Base-by-base conservation (phyloP, 92 coral and sea anemone species). In the Porites lobata region DNA sequence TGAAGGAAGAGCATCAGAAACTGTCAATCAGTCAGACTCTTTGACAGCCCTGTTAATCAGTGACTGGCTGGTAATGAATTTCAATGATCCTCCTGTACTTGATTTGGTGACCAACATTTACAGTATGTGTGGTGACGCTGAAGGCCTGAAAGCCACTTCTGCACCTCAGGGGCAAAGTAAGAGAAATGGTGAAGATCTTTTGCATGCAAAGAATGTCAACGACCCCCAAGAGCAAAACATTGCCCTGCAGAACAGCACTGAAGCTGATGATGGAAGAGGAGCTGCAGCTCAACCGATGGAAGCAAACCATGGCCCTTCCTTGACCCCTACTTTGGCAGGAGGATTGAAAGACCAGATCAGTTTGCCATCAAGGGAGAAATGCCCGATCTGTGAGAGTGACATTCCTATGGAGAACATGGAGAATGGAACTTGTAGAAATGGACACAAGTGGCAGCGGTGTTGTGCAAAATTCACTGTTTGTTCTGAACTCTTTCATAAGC, bases 371-470 rank as follows among this genome's bases (percentile, higher is more conserved):
- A 78, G 91, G 26, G 93, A 90, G 88, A 61, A 18, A 38, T 90
- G 93, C 22, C 63, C 61, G 38, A 7, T 87, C 9, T 90, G 93
- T 18, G 74, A 89, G 18, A 68, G 84, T 86, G 75, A 57, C 17
- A 78, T 80, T 8, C 84, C 93, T 50, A 12, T 90, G 19, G 83
- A 80, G 62, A 87, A 77, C 73, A n/a, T 71, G 50, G 54, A 50
- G 18, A 69, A 67, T 10, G 91, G 92, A 64, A 79, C 83, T 17
- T 90, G 93, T 62, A 75, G 59, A 43, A 90, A 87, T 79, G 88
- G 86, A 0, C 93, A 90, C 75, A 67, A 75, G 50, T 90, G 88
- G 93, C 66, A 51, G 68, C 93, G 93, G 15, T 90, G 93, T 13
- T 75, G 80, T 59, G 92, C 81, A 13, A 57, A 79, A 2, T 90